A percentile compares a stretch with the other conserved stretches of the same genome.
Conservation (phyloP, 1,140 invertebrate genomes). For the Colletes latitarsis region DNA sequence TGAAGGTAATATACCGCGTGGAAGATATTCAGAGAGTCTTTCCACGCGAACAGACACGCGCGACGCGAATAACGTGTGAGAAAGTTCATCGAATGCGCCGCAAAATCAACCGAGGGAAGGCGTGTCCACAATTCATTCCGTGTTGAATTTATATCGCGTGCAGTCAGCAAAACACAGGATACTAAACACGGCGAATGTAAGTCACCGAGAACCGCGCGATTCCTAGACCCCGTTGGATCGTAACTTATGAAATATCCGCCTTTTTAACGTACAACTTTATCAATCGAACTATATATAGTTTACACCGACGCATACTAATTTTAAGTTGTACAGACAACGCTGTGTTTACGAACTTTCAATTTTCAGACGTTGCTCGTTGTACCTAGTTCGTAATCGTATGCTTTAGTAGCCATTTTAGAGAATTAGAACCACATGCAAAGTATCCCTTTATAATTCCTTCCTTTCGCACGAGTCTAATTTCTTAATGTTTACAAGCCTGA, state of each 20-base stretch:
- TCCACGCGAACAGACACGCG: conserved; percentile 38
- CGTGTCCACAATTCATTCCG: conserved; percentile 37
- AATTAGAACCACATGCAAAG: too few relatives aligned
- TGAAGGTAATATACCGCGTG: conserved; percentile 37
- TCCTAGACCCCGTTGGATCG: conserved; percentile 15
- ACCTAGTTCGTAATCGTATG: too few relatives aligned
- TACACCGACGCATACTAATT: too few relatives aligned
- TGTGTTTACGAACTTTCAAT: too few relatives aligned
- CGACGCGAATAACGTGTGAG: conserved; percentile 48
- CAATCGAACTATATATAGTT: not conserved
- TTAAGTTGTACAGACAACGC: too few relatives aligned
- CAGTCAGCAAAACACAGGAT: conserved; percentile 1
- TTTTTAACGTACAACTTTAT: not conserved
- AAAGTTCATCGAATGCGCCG: conserved; percentile 55
- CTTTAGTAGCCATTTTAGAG: too few relatives aligned
- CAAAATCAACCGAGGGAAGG: conserved; percentile 28
- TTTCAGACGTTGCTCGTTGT: too few relatives aligned
- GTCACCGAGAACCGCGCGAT: conserved; percentile 2
- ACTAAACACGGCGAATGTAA: not conserved
- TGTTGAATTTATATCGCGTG: conserved; percentile 31
- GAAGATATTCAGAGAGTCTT: conserved; percentile 23
- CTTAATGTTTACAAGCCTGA: too few relatives aligned
- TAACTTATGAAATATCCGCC: not conserved
- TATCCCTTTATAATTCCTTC: too few relatives aligned
- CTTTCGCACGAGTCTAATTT: too few relatives aligned